A percentile compares a stretch with the other conserved stretches of the same genome.
Conservation (phyloP, 2,888 invertebrate genomes). For the Chymomyza fuscimana region DNA sequence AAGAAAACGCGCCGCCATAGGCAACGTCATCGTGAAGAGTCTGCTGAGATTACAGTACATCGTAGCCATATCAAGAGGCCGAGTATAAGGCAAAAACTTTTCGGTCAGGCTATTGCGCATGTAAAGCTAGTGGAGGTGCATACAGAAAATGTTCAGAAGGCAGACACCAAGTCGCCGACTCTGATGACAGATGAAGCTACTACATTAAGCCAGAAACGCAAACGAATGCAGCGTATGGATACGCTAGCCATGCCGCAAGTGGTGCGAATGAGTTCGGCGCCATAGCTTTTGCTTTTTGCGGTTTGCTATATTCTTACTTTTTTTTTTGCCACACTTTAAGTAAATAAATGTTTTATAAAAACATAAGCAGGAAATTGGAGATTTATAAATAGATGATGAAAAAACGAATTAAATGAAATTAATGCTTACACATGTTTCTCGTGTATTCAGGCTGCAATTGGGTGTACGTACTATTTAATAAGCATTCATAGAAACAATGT, state of each 20-base stretch:
- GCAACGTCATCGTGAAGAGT: slow-evolving; percentile 43
- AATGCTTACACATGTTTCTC: not conserved
- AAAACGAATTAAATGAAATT: slow-evolving; percentile 31
- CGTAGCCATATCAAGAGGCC: slow-evolving; percentile 62
- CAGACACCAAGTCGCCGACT: not conserved
- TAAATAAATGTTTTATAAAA: slow-evolving; percentile 39
- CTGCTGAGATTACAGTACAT: slow-evolving; percentile 46
- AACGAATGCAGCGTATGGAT: slow-evolving; percentile 34
- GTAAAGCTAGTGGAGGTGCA: slow-evolving; percentile 54
- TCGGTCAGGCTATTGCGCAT: slow-evolving; percentile 63
- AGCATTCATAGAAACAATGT: too few species aligned
- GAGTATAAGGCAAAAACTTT: slow-evolving; percentile 74
- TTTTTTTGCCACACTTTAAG: slow-evolving; percentile 15
- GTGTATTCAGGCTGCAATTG: not conserved
- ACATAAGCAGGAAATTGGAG: slow-evolving; percentile 44
- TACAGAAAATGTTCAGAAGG: slow-evolving; percentile 38
- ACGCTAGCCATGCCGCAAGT: slow-evolving; percentile 36
- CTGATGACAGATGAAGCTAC: not conserved
- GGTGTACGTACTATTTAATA: not conserved
- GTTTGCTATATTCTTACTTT: not conserved
- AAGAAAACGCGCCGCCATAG: slow-evolving; percentile 52
- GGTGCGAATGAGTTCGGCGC: slow-evolving; percentile 41
- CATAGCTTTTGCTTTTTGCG: slow-evolving; percentile 4
- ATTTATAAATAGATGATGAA: slow-evolving; percentile 38
- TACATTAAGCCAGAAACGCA: slow-evolving; percentile 12